Evolutionary conservation across 2,888 invertebrate species (phyloP).

Genomic region (Ophion ellenae): DNA sequence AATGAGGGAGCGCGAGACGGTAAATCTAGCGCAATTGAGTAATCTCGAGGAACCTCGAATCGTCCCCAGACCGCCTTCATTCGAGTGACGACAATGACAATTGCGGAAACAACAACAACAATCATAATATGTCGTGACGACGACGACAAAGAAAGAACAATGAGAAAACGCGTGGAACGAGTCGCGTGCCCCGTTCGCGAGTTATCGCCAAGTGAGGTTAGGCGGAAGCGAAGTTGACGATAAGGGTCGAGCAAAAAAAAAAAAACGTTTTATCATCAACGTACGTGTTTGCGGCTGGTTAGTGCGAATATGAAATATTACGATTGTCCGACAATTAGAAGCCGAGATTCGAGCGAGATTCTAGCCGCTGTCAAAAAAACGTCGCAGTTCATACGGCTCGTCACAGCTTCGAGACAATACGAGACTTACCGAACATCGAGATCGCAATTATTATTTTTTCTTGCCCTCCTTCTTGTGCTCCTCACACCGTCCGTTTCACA

Average conservation of each 20-base stretch:
- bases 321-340: background rate
- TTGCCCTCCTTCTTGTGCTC: background rate
- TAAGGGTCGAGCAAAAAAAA: background rate
- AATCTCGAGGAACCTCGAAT: background rate
- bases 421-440: conserved; percentile 51
- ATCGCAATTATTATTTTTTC: conserved; percentile 19
- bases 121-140: too few species aligned
- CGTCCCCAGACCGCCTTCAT: background rate
- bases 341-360: background rate
- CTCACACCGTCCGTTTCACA: conserved; percentile 22
- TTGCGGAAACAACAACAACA: background rate
- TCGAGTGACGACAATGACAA: background rate
- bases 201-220: background rate
- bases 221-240: background rate
- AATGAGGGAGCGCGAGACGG: background rate
- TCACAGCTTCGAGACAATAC: conserved; percentile 25
- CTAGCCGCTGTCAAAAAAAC: background rate
- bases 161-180: background rate
- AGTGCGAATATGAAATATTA: background rate
- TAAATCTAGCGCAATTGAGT: background rate
- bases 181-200: background rate
- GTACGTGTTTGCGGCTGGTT: background rate
- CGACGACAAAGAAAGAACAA: background rate
- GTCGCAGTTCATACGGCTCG: conserved; percentile 2
- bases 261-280: background rate